phyloP scores from a whole-genome alignment of 2,113 vertebrate species.

The Caretta caretta region DNA sequence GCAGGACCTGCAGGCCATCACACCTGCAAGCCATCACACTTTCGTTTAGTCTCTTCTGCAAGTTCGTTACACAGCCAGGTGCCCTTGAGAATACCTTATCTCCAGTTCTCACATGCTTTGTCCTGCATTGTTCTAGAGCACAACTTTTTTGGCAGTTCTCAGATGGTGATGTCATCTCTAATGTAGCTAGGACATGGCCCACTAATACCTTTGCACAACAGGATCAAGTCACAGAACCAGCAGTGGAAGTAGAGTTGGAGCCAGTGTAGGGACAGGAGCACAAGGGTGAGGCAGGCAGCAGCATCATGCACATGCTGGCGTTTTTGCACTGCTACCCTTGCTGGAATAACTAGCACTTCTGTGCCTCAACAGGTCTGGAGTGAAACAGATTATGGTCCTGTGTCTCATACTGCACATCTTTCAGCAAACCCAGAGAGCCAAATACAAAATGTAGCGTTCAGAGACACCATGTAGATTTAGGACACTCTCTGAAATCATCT shows the following conservation, averaged over 20 bases:
- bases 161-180: not conserved
- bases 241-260: not conserved
- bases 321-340: not conserved
- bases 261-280: not conserved
- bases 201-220: not conserved
- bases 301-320: not conserved
- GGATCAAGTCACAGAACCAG: not conserved
- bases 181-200: not conserved
- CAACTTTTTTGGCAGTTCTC: not conserved
- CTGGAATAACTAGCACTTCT: not conserved
- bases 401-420: rapidly evolving
- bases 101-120: not conserved
- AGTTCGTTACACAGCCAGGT: not conserved
- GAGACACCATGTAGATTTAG: not conserved
- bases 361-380: not conserved
- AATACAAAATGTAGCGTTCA: not conserved
- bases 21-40: rapidly evolving
- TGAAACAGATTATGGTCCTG: not conserved
- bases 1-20: rapidly evolving
- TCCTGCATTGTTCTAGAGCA: not conserved
- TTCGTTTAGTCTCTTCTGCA: not conserved
- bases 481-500: not conserved
- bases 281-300: not conserved
- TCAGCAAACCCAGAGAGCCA: not conserved
- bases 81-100: not conserved